Evolutionary conservation across 2,888 invertebrate species (phyloP).

Genomic region (Leptogaster cylindrica): DNA sequence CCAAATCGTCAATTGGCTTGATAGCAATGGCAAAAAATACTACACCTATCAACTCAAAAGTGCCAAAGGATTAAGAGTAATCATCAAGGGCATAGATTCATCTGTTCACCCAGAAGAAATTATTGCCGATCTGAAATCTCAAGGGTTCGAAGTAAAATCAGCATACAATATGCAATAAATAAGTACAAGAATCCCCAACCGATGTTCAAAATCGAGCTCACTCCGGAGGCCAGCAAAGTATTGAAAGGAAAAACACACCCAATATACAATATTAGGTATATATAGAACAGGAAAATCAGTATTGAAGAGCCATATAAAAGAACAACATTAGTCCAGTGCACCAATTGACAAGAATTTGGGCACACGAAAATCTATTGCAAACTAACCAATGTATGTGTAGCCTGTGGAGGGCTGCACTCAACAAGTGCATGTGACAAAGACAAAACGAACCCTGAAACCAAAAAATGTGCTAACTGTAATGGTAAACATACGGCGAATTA

Average conservation of each 20-base stretch:
- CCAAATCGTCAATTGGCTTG: not conserved
- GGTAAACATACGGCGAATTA: constrained; percentile 6
- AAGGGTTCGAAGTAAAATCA: constrained; percentile 4
- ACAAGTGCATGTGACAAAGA: constrained; percentile 1
- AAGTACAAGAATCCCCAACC: constrained; percentile 2
- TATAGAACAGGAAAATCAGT: not conserved
- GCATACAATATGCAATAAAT: not conserved
- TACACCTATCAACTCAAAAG: constrained; percentile 1
- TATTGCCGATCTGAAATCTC: not conserved
- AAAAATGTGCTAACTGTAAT: constrained; percentile 14
- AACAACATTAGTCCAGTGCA: not conserved
- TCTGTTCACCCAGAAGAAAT: not conserved
- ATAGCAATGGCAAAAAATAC: not conserved
- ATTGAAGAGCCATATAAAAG: constrained; percentile 8
- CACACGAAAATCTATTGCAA: not conserved
- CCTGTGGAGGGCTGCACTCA: constrained; percentile 5
- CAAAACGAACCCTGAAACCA: not conserved
- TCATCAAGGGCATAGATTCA: not conserved
- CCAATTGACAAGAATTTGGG: constrained; percentile 6
- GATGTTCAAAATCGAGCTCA: constrained; percentile 11
- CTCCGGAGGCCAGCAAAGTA: constrained; percentile 8
- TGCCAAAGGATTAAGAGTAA: not conserved
- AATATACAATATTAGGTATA: constrained; percentile 3
- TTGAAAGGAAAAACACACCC: constrained; percentile 3
- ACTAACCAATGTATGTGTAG: not conserved